Evolutionary conservation across 2,888 invertebrate genomes (phyloP).

Genomic region (Catocala nupta): DNA sequence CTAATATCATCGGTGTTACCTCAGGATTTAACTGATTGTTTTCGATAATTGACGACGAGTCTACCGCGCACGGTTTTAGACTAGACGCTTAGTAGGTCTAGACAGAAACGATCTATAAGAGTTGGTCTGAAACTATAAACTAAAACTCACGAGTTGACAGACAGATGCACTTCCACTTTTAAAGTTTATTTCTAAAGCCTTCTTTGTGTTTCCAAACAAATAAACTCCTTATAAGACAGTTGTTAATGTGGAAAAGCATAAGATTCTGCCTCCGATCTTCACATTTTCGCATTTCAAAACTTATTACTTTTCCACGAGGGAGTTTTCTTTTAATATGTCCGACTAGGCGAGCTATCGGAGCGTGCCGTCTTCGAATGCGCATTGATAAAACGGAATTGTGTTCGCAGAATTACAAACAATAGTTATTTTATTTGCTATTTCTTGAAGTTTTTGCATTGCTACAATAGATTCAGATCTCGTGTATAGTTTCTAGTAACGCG

Average conservation of each 20-base stretch:
- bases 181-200: no score
- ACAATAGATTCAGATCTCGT: slow-evolving; percentile 56
- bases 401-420: slow-evolving; percentile 41
- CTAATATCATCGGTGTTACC: no score
- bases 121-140: no score
- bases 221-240: no score
- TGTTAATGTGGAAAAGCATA: no score
- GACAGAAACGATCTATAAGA: no score
- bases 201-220: not conserved
- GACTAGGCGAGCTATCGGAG: slow-evolving; percentile 21
- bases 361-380: slow-evolving; percentile 27
- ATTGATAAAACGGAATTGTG: slow-evolving; percentile 20
- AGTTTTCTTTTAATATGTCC: slow-evolving; percentile 20
- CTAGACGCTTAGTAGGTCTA: no score
- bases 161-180: no score
- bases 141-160: no score
- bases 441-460: slow-evolving; percentile 44
- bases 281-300: slow-evolving; percentile 2
- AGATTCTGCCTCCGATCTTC: not conserved
- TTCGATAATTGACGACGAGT: no score
- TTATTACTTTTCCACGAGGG: not conserved
- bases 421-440: slow-evolving; percentile 36
- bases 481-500: slow-evolving; percentile 56
- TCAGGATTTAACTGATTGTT: no score
- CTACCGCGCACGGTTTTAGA: no score